Percentiles rank a stretch among this genome's conserved stretches.
phyloP scores from a whole-genome alignment of 2,888 invertebrate genomes.

The Andrena trimmerana region DNA sequence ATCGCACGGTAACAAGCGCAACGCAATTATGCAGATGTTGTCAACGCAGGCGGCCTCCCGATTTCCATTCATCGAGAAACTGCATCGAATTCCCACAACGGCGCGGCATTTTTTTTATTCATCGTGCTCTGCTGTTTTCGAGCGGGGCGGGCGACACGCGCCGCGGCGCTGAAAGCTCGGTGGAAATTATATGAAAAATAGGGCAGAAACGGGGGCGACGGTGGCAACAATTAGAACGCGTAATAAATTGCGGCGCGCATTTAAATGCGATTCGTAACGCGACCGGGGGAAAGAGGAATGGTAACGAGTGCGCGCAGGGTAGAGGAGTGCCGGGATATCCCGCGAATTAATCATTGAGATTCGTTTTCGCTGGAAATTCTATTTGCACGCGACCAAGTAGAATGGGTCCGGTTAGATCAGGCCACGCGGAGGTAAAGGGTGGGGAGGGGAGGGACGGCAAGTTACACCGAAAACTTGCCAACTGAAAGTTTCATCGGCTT shows the following conservation, averaged over 20 bases:
- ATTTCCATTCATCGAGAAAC: not conserved
- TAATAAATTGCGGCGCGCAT: slow-evolving; percentile 39
- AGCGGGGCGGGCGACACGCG: not conserved
- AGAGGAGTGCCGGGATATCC: not conserved
- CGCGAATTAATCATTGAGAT: slow-evolving; percentile 52
- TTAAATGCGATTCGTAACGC: slow-evolving; percentile 27
- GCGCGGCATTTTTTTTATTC: not conserved
- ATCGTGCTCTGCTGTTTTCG: not conserved
- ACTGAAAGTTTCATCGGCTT: slow-evolving; percentile 61
- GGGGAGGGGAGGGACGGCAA: slow-evolving; percentile 29
- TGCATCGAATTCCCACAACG: not conserved
- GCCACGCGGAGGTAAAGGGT: not conserved
- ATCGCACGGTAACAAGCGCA: not conserved
- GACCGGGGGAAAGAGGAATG: not conserved
- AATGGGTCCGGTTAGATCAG: slow-evolving; percentile 23
- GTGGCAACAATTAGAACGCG: slow-evolving; percentile 3
- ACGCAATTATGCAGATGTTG: not conserved
- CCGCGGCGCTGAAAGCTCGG: slow-evolving; percentile 21
- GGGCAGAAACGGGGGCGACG: not conserved
- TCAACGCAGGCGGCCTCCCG: not conserved
- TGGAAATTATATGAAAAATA: slow-evolving; percentile 16
- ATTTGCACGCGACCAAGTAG: slow-evolving; percentile 46
- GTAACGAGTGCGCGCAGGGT: not conserved
- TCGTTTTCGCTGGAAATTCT: slow-evolving; percentile 49
- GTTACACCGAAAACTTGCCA: slow-evolving; percentile 57